Evolutionary conservation across 2,113 vertebrate species (phyloP), one percentile per base, ranked within the genome.

Genomic region (Callorhinus ursinus): DNA sequence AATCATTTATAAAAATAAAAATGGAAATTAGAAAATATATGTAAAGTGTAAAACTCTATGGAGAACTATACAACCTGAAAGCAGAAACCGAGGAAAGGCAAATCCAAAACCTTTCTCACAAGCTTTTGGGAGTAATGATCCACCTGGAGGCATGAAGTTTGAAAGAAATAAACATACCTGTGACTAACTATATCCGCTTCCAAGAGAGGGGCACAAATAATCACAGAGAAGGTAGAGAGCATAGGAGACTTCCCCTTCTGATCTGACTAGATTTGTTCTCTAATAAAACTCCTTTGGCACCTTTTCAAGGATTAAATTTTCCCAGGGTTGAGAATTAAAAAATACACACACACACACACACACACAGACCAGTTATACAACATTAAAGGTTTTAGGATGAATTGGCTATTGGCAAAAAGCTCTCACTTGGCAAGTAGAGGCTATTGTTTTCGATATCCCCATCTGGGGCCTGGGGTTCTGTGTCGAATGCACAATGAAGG

Each of bases 1-100:
- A 97, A 97, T 87, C 95, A 57, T 95, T 95, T 97, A 92, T 82
- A 97, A 89, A 84, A 84, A 95, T 97, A 98, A 97, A 98, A 96
- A 92, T 94, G 90, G 76, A 96, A 97, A 98, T 97, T 95, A 95
- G 88, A 91, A 97, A 97, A 94, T 96, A 81, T 71, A 51, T 72
- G 21, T 80, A 83, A 88, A 94, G 14, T 46, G 2, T 53, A 86
- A 88, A 96, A 84, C 33, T 96, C 97, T 96, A 16, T 80, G 57
- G 85, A 82, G 94, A 76, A 42, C 55, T 26, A 9, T 72, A 69
- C 13, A 93, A 85, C 65, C 80, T 82, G 49, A 95, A 95, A 93
- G 65, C 87, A 93, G 81, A 83, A 90, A 53, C 33, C 0, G 1
- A 96, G 57, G 67, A 26, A 86, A 83, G 69, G 57, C 33, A 57